These are phyloP conservation scores for Falco biarmicus DNA, from an alignment of 2,797 vertebrate genomes.

Conservation along the genomic window DNA sequence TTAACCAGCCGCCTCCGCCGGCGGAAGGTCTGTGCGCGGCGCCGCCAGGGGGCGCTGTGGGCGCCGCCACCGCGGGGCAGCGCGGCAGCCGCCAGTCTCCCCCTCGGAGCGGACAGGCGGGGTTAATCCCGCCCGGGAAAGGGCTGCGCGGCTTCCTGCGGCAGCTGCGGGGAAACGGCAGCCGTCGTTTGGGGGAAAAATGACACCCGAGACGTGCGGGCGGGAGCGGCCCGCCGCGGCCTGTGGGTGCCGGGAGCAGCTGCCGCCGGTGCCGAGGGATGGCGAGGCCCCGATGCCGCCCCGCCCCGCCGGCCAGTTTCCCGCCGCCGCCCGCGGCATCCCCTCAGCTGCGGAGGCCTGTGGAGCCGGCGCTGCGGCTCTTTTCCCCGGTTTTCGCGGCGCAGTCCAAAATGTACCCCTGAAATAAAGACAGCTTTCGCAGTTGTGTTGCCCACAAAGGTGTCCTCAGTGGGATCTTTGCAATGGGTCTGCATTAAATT, in stretches of 20 bases:
- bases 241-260: fast-evolving
- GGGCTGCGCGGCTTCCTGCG: too few species aligned
- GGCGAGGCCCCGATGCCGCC: fast-evolving
- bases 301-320: fast-evolving
- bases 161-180: neutral
- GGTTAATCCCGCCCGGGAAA: too few species aligned
- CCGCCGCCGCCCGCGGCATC: fast-evolving
- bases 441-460: neutral
- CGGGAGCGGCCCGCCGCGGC: fast-evolving
- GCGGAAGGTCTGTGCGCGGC: neutral
- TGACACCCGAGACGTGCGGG: fast-evolving
- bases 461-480: neutral
- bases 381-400: neutral
- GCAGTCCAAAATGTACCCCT: neutral
- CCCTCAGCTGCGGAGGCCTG: neutral
- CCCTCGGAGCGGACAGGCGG: too few species aligned
- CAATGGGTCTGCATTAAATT: neutral
- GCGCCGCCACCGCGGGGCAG: fast-evolving
- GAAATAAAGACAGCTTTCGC: neutral
- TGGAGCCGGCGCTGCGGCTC: fast-evolving
- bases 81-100: too few species aligned
- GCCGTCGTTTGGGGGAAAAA: too few species aligned
- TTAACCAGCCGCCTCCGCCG: too few species aligned
- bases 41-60: neutral
- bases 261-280: fast-evolving